Evolutionary conservation across 2,113 vertebrate species (phyloP), one percentile per base, ranked within the genome.

Genomic region (Numenius arquata): DNA sequence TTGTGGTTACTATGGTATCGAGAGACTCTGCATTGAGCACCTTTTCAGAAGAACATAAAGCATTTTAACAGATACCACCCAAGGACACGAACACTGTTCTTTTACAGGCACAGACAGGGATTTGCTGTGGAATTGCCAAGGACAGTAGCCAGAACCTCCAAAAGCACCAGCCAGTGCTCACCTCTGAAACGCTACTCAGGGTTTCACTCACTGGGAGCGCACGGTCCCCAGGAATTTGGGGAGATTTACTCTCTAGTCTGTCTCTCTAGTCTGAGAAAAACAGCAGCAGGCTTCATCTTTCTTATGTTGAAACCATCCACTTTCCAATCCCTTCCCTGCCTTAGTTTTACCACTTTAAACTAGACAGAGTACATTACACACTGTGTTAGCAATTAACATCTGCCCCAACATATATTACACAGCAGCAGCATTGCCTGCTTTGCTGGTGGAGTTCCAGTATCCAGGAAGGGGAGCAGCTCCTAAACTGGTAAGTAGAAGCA

Each of bases 31-130:
- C 5, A 12, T 0, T 7, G 30, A 88, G 56, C 77, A 29, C 34
- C 20, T 30, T 74, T 45, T 36, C 63, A 34, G 29, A 71, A 43
- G 29, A 12, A 43, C 68, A 50, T 1, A 41, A 59, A 87, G 41
- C 55, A 32, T 32, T 48, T 12, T 56, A 45, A n/a, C 70, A 88
- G 32, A 9, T 15, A 38, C 14, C 62, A 30, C 26, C 70, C 48
- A n/a, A 18, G 26, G 59, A 40, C 34, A 77, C 0, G 0, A 40
- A 48, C 0, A 0, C 41, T 45, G 38, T 27, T 5, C 38, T 45
- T 48, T 25, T 4, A 43, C 30, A 67, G 61, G 29, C 36, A 50
- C 23, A 55, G 61, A 22, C 41, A 74, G 0, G 4, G 47, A 14
- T 10, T 8, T 63, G 29, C 45, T 75, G 15, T 3, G 8, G 41